Conservation (phyloP, 2,797 vertebrate species). For the Poliocrania exsul region DNA sequence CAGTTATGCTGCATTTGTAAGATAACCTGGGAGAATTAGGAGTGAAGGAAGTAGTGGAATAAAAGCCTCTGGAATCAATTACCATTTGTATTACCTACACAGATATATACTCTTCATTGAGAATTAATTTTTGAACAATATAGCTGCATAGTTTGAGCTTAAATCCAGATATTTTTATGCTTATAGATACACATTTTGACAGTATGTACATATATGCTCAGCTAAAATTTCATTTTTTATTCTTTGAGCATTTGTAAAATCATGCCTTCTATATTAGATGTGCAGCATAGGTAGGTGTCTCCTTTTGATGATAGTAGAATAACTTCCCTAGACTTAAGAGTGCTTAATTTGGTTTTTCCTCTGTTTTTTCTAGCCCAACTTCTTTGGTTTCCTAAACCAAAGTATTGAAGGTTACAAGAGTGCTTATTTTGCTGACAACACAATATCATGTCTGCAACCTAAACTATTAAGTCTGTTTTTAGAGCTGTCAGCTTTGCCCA, state of each 20-base stretch:
- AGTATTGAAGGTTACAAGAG: conserved; percentile 14
- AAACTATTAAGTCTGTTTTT: not conserved
- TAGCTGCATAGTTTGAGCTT: not conserved
- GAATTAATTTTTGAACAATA: not conserved
- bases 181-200: not conserved
- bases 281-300: not conserved
- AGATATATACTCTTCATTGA: not conserved
- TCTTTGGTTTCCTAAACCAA: not conserved
- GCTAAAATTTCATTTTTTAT: not conserved
- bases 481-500: not conserved
- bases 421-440: conserved; percentile 16
- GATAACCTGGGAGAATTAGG: not conserved
- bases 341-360: not conserved
- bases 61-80: not conserved
- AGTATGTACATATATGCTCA: not conserved
- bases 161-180: not conserved
- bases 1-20: not conserved
- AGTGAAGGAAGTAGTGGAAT: not conserved
- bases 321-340: not conserved
- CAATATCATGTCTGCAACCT: not conserved
- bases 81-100: not conserved
- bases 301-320: not conserved
- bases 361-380: not conserved
- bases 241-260: not conserved
- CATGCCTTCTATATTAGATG: not conserved